phyloP scores from a whole-genome alignment of 2,113 vertebrate species.

The Montifringilla adamsi region DNA sequence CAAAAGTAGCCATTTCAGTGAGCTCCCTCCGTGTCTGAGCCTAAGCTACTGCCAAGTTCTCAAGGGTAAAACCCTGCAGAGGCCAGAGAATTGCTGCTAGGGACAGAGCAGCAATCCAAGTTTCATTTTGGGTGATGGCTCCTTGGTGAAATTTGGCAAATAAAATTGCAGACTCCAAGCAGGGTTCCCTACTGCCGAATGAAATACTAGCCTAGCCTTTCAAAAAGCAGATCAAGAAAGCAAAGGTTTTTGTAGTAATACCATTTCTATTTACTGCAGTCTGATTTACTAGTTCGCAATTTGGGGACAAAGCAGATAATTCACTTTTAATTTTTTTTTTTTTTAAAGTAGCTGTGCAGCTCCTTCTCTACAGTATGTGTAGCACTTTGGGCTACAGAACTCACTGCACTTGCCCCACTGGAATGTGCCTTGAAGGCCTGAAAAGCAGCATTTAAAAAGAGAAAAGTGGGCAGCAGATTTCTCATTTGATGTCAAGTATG shows the following conservation, averaged over 20 bases:
- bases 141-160: slow-evolving; percentile 8
- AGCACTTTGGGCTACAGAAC: neutral
- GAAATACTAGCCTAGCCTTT: neutral
- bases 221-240: neutral
- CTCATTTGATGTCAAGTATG: neutral
- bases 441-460: neutral
- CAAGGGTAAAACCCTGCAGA: neutral
- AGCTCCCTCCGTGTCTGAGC: neutral
- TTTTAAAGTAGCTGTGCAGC: neutral
- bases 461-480: neutral
- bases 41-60: neutral
- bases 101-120: neutral
- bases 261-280: neutral
- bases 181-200: neutral
- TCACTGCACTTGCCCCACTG: neutral
- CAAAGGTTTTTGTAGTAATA: neutral
- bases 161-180: neutral
- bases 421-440: neutral
- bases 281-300: neutral
- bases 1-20: neutral
- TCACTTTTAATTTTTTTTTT: neutral
- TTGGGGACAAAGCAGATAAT: neutral
- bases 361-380: neutral
- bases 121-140: neutral
- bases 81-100: neutral